These are phyloP conservation scores for Mythimna loreyi DNA, from an alignment of 2,888 invertebrate genomes.

Conservation along the genomic window DNA sequence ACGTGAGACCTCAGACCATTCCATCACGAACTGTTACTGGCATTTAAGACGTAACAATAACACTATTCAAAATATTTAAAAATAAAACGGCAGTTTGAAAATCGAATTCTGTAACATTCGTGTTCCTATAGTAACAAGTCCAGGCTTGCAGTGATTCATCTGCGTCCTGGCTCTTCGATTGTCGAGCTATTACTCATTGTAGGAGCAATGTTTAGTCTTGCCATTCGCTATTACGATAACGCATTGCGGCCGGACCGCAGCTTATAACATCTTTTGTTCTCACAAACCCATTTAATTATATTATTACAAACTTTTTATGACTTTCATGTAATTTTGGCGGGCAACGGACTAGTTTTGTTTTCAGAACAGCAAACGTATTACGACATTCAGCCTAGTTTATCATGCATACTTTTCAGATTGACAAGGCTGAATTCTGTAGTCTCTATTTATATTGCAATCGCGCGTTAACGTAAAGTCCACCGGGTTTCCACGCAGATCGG, in stretches of 20 bases:
- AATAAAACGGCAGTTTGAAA: constrained; percentile 41
- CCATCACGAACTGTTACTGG: constrained; percentile 14
- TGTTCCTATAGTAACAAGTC: constrained; percentile 48
- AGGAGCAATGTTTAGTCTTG: constrained; percentile 65
- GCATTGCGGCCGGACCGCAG: constrained; percentile 37
- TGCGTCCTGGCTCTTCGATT: constrained; percentile 52
- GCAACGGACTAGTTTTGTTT: constrained; percentile 31
- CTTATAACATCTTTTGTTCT: constrained; percentile 65
- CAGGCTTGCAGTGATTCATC: constrained; percentile 59
- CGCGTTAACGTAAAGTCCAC: constrained; percentile 30
- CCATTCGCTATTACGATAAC: constrained; percentile 61
- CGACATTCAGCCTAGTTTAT: constrained; percentile 51
- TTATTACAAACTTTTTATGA: constrained; percentile 46
- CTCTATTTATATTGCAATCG: constrained; percentile 43
- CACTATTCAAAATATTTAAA: constrained; percentile 26
- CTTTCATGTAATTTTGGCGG: constrained; percentile 57
- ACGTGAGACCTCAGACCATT: constrained; percentile 24
- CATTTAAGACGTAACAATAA: constrained; percentile 27
- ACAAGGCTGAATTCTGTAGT: constrained; percentile 37
- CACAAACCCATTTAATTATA: constrained; percentile 47
- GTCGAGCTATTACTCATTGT: constrained; percentile 65
- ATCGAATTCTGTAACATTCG: constrained; percentile 30
- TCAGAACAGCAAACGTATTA: constrained; percentile 43
- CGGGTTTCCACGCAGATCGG: constrained; percentile 30
- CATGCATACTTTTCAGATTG: constrained; percentile 29